Evolutionary conservation across 2,797 vertebrate genomes (phyloP).

Genomic region (Fistularia tabacaria): DNA sequence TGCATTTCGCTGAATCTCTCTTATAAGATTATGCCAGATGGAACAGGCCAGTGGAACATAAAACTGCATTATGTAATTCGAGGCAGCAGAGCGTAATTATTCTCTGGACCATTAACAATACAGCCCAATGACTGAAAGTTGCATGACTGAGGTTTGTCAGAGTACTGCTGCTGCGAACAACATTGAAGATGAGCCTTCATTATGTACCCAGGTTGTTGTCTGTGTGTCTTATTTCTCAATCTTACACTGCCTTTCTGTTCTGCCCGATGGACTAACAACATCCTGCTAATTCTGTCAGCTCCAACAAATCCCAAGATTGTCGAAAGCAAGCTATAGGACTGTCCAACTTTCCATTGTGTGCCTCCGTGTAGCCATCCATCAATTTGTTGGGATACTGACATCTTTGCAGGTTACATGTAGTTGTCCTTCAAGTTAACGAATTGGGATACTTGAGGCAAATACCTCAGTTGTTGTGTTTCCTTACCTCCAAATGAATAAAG

Average conservation of each 20-base stretch:
- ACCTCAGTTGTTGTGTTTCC: too few species aligned
- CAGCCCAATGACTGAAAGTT: constrained; percentile 38
- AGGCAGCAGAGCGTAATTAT: constrained; percentile 32
- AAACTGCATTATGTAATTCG: constrained; percentile 37
- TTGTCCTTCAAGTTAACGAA: constrained; percentile 7
- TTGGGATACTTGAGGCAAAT: not conserved
- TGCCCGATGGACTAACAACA: not conserved
- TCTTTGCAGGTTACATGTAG: too few species aligned
- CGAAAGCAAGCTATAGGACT: constrained; percentile 7
- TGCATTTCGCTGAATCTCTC: not conserved
- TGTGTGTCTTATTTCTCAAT: constrained; percentile 29
- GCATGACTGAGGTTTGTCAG: constrained; percentile 49
- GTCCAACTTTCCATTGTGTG: constrained; percentile 9
- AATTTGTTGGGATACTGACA: constrained; percentile 19
- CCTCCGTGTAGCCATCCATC: constrained; percentile 11
- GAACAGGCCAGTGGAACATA: constrained; percentile 9
- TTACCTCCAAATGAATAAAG: too few species aligned
- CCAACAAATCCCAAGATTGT: constrained; percentile 19
- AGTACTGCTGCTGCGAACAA: constrained; percentile 36
- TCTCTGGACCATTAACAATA: constrained; percentile 32
- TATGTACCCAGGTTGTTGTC: constrained; percentile 4
- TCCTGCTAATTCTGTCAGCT: constrained; percentile 18
- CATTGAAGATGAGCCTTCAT: constrained; percentile 35
- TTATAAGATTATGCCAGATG: not conserved
- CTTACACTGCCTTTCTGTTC: constrained; percentile 46